phyloP scores from a whole-genome alignment of 2,113 vertebrate species.

The Ranitomeya imitator region DNA sequence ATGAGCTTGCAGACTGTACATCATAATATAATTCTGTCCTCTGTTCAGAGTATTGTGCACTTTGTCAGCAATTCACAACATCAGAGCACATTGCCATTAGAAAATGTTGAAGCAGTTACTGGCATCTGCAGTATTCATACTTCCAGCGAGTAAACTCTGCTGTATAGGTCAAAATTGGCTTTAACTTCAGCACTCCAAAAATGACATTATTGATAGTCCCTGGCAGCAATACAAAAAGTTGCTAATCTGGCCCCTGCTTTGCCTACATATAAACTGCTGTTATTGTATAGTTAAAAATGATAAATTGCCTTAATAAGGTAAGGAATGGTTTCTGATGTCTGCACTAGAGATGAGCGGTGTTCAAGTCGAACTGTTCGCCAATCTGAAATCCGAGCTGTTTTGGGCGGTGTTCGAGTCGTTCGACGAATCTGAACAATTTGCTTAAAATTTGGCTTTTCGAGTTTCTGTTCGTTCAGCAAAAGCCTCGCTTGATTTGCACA shows the following conservation, averaged over 20 bases:
- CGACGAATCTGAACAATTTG: too few species aligned
- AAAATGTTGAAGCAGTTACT: neutral
- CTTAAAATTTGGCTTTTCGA: too few species aligned
- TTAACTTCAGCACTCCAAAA: neutral
- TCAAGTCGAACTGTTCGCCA: too few species aligned
- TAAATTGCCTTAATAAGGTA: too few species aligned
- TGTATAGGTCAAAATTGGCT: neutral
- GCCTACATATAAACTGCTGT: too few species aligned
- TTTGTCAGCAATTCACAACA: neutral
- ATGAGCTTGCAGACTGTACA: neutral
- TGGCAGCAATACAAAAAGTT: neutral
- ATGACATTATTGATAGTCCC: neutral
- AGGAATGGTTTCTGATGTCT: too few species aligned
- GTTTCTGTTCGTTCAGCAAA: too few species aligned
- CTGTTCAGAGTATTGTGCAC: neutral
- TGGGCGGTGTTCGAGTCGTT: too few species aligned
- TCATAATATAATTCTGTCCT: neutral
- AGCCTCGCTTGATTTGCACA: too few species aligned
- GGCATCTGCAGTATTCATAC: neutral
- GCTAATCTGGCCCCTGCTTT: neutral
- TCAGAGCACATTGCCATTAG: neutral
- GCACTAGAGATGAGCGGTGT: too few species aligned
- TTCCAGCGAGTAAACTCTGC: neutral
- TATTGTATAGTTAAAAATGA: too few species aligned
- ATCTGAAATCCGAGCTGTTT: too few species aligned